Conservation (phyloP, 2,113 vertebrate species). For the Myanophis thanlyinensis region DNA sequence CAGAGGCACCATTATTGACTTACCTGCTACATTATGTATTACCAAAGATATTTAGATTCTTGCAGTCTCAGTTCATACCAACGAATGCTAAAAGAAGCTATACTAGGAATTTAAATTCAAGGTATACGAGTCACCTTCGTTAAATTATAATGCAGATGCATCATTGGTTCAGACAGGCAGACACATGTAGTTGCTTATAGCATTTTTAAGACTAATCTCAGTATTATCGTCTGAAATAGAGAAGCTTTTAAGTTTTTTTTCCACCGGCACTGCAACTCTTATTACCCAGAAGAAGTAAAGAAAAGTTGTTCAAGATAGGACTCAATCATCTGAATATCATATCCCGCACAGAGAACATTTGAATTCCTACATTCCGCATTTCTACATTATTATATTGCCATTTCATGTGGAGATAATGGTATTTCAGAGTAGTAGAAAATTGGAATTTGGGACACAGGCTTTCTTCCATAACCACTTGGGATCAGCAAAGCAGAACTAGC, state of each 20-base stretch:
- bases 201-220: neutral
- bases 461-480: neutral
- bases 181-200: neutral
- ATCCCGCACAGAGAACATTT: neutral
- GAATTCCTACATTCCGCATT: constrained; percentile 37
- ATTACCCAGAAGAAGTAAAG: neutral
- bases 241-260: neutral
- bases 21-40: neutral
- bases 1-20: neutral
- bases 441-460: constrained; percentile 31
- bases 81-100: neutral
- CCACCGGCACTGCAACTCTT: neutral
- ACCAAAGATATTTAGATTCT: neutral
- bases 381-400: constrained; percentile 25
- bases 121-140: neutral
- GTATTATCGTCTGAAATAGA: neutral
- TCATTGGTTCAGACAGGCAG: neutral
- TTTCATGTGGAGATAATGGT: constrained; percentile 29
- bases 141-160: no score
- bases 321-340: neutral
- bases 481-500: neutral
- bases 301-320: constrained; percentile 29
- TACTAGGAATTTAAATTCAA: neutral
- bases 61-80: neutral
- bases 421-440: constrained; percentile 39